A percentile compares a stretch with the other conserved stretches of the same genome.
These are phyloP conservation scores for Plagodis pulveraria DNA, from an alignment of 2,888 invertebrate genomes.

Conservation along the genomic window DNA sequence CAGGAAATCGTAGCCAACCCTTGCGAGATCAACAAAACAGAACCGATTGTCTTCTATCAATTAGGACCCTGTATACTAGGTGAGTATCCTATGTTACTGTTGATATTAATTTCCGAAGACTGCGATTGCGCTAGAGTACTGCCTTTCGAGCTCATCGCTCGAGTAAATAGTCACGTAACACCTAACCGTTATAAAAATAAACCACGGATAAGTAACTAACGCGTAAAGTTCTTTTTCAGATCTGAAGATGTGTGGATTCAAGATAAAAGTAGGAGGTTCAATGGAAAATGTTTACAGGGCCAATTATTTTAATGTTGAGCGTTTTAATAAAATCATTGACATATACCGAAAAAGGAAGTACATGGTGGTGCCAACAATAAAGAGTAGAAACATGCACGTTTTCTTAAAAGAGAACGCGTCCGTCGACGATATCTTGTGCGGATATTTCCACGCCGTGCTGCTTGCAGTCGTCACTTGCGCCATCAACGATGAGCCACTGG, in stretches of 20 bases:
- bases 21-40: constrained; percentile 87
- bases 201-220: too few species aligned
- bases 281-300: constrained; percentile 61
- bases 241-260: constrained; percentile 84
- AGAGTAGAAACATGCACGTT: constrained; percentile 80
- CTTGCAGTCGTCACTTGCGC: constrained; percentile 64
- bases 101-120: too few species aligned
- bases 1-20: constrained; percentile 87
- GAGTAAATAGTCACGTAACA: too few species aligned
- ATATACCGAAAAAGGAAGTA: constrained; percentile 81
- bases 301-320: constrained; percentile 39
- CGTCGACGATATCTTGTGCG: constrained; percentile 85
- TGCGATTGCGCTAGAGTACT: too few species aligned
- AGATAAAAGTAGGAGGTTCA: constrained; percentile 86
- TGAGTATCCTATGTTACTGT: constrained; percentile 29
- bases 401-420: constrained; percentile 80
- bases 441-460: constrained; percentile 89
- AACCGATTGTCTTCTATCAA: constrained; percentile 79
- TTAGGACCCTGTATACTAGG: constrained; percentile 57
- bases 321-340: constrained; percentile 66
- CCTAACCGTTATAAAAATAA: too few species aligned
- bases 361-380: constrained; percentile 79
- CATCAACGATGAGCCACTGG: constrained; percentile 61
- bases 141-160: too few species aligned
- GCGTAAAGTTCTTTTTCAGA: constrained; percentile 70